Evolutionary conservation across 2,888 invertebrate genomes (phyloP), one percentile per base, ranked within the genome.

Genomic region (Sepiola atlantica): DNA sequence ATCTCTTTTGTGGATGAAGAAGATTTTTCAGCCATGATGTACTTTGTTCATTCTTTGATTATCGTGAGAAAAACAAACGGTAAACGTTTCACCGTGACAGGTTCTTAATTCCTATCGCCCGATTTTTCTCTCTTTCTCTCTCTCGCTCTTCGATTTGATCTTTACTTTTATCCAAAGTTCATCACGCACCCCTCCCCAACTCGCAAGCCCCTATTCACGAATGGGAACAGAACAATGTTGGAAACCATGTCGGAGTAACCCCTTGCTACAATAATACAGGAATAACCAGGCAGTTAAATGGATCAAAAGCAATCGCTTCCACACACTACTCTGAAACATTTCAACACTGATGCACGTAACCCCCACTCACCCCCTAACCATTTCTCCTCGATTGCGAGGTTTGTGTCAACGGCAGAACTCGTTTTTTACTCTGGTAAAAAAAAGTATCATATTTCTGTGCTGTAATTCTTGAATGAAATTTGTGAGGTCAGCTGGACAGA

Each of bases 91-190:
- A 2, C 21, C 10, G 35, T 35, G 91, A 91, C 45, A 54, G 45
- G 91, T 35, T 24, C 4, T 35, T 91, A 4, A 35, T 91, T 28
- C 45, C 35, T 32, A 12, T 91, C 35, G 20, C 35, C 35, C 91
- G 16, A 20, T 32, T 91, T 91, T 91, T 92, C 45, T 92, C 35
- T 92, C 92, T 92, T 35, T 92, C 45, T 92, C 35, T 92, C 92
- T 92, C 35, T 92, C 92, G 14, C 35, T 92, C 45, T 92, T 92
- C 92, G 35, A 45, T 92, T 54, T 92, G 54, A 28, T 54, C 21
- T 54, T 35, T 54, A 54, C 92, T 54, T 54, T 32, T 28, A 45
- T 35, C 35, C 92, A 28, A 45, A 24, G n/a, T 45, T 92, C 21
- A 24, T 77, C 77, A 77, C n/a, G 14, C 16, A 77, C 77, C 77